Base-by-base conservation (phyloP, 2,797 vertebrate genomes). In the Gymnothorax javanicus region DNA sequence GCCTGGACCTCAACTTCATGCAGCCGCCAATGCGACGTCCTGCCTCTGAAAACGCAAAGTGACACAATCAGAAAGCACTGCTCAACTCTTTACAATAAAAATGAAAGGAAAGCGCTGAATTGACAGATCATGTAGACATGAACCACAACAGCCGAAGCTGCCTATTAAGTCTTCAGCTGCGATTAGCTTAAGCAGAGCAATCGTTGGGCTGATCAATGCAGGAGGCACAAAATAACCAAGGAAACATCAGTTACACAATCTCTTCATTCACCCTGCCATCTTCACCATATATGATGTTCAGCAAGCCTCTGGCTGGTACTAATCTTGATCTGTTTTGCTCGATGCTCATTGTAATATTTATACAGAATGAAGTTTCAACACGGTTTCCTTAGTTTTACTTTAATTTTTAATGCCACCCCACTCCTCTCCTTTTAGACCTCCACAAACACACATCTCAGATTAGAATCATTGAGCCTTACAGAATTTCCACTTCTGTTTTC, bases 401-500 rank as follows among this genome's bases (percentile, higher is more conserved):
- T 57, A 85, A 52, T 62, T 33, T 71, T 82, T 3, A 86, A 89
- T 90, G 87, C 52, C 83, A 87, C 25, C 50, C 88, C 88, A 88
- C 89, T 86, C n/a, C 54, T 90, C 87, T 90, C 89, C 87, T 15
- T 73, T 86, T 33, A 50, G 90, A 83, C 25, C 3, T 60, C 86
- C 90, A 91, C 88, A 52, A 59, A 86, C 9, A 13, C 89, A 62
- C 25, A 0, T 7, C 50, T 75, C 87, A 86, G 69, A 92, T 88
- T 43, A 90, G 60, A 87, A 89, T 85, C 0, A 71, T 88, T 90
- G n/a, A 58, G 73, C 6, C 43, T 87, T 69, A 17, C 56, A 62
- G 52, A 3, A 77, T 88, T 92, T 90, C 69, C 85, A 56, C 64
- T 87, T 90, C 88, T 89, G 84, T 87, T 92, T 93, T 93, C 84